Conservation (phyloP, 2,113 vertebrate species). For the Poeciliopsis retropinna region DNA sequence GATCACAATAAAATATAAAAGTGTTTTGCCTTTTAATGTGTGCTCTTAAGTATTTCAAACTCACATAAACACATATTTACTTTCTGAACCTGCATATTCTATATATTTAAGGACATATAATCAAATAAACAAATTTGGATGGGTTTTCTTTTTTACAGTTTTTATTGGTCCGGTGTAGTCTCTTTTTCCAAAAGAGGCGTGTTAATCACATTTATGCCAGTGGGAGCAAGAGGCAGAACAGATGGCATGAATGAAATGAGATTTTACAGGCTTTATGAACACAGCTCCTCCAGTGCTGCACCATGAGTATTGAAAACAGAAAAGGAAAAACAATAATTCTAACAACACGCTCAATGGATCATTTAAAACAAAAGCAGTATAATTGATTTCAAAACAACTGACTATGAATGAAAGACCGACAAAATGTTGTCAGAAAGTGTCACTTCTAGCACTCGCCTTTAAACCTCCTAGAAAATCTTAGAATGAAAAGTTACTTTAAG, state of each 20-base stretch:
- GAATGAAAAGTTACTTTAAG: too few species aligned
- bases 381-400: conserved; percentile 23
- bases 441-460: conserved; percentile 3
- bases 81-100: not conserved
- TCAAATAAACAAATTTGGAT: not conserved
- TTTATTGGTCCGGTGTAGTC: conserved; percentile 10
- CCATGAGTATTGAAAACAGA: conserved; percentile 24
- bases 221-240: conserved; percentile 49
- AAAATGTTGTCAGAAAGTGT: conserved; percentile 14
- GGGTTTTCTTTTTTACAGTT: not conserved
- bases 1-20: conserved; percentile 7
- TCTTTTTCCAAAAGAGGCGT: conserved; percentile 34
- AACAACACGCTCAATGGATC: conserved; percentile 1
- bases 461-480: not conserved
- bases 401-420: conserved; percentile 14
- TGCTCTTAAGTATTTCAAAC: not conserved
- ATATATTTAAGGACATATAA: conserved; percentile 9
- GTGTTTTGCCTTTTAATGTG: not conserved
- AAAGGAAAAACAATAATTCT: conserved; percentile 5
- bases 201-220: conserved; percentile 52
- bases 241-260: conserved; percentile 57
- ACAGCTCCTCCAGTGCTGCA: conserved; percentile 22
- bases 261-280: conserved; percentile 31
- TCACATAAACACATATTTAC: not conserved
- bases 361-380: conserved; percentile 34